Base-by-base conservation (phyloP, 2,888 invertebrate species). In the Pyrrhosoma nymphula region DNA sequence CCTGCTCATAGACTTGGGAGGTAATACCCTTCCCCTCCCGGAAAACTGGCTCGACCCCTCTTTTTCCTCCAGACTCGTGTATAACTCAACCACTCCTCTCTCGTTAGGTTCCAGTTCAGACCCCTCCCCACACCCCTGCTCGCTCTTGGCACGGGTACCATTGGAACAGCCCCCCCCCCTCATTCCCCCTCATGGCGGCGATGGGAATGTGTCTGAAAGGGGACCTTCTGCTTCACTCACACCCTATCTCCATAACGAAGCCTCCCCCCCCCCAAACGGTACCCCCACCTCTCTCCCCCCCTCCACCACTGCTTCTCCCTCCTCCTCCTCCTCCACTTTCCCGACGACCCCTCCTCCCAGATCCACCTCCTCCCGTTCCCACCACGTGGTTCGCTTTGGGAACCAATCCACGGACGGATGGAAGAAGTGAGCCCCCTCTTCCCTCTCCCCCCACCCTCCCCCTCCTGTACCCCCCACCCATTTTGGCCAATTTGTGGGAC, bases 311-410 rank as follows among this genome's bases (percentile, higher is more conserved):
- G 16, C 39, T 39, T 35, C 88, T 23, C n/a, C 23, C 47, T 35
- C 55, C 55, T 23, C 47, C 18, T 55, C 26, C 89, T 26, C 39
- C 20, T 56, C 23, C 89, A 12, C 26, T 35, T 26, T 30, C 63
- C 56, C 91, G 20, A 60, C 91, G 20, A n/a, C 56, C 30, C 30
- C 30, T 60, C 91, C 91, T 23, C 20, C 60, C 60, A 18, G n/a
- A 63, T 35, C 82, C 63, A 91, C 63, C 91, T 60, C 91, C 91
- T 63, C 89, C 56, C 55, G 89, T 26, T 89, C 91, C 39, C 91
- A 91, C 91, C 91, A 91, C 91, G 91, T 91, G 91, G 91, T 91
- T 91, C 63, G 30, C 91, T 91, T 91, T 69, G 91, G 91, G 91
- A 91, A 91, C 91, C 91, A 91, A 91, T 91, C 91, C 91, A 91